Evolutionary conservation across 2,888 invertebrate species (phyloP).

Genomic region (Cotesia congregata): DNA sequence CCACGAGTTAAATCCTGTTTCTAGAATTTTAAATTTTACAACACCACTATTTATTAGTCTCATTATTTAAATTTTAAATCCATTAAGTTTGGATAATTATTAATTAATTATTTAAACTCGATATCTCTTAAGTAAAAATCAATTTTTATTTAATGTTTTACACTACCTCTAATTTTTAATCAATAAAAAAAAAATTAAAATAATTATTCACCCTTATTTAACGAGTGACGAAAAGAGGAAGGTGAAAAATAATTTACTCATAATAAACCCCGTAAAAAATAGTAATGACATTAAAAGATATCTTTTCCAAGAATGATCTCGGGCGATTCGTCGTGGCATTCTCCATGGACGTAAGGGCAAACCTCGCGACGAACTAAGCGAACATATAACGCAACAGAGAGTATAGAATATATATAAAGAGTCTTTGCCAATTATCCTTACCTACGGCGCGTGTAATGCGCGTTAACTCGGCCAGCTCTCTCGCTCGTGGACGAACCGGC

Average conservation of each 20-base stretch:
- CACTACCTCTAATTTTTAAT: not conserved
- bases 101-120: not conserved
- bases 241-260: not conserved
- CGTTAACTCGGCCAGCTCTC: constrained; percentile 47
- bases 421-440: constrained; percentile 58
- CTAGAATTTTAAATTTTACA: not conserved
- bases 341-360: constrained; percentile 37
- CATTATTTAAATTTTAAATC: not conserved
- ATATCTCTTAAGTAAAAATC: not conserved
- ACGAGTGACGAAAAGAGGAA: not conserved
- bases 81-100: not conserved
- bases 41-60: not conserved
- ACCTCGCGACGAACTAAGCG: constrained; percentile 36
- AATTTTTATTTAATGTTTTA: not conserved
- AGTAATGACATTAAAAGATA: constrained; percentile 8
- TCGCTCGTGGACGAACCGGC: constrained; percentile 33
- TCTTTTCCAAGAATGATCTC: constrained; percentile 39
- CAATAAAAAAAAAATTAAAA: not conserved
- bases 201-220: not conserved
- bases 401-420: not conserved
- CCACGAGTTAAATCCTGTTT: not conserved
- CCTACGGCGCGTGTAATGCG: constrained; percentile 57
- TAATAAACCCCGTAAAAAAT: not conserved
- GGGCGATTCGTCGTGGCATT: constrained; percentile 34
- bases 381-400: not conserved